Base-by-base conservation (phyloP, 2,797 vertebrate genomes). In the Schizopygopsis pylzovi region DNA sequence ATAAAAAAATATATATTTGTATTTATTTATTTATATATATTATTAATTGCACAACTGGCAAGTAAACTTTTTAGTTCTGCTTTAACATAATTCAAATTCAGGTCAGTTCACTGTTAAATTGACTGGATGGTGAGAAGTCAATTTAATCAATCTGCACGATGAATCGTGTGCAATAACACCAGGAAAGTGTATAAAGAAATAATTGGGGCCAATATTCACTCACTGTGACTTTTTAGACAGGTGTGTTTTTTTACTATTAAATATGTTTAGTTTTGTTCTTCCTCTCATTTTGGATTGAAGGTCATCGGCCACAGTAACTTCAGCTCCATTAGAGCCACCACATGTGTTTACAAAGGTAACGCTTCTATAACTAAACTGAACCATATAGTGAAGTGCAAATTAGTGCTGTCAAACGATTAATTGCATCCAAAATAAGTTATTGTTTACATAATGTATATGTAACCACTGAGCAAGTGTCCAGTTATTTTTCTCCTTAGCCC, bases 221-320 rank as follows among this genome's bases (percentile, higher is more conserved):
- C 20, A n/a, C 28, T 28, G 28, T 28, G 28, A 28, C 28, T 28
- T 28, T 28, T 28, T 28, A 10, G 41, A 47, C 9, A 7, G 10
- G 11, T 67, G 25, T 39, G 49, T 77, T 39, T 28, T 28, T 15
- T 63, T 43, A 70, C 0, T 39, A n/a, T 54, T 65, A 54, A 79
- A 11, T 43, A 28, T 28, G 61, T 41, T 47, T 1, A 18, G n/a
- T 25, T 70, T 68, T 54, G 56, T 41, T 67, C 11, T 67, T 65
- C n/a, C 77, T 49, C 65, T 0, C 88, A 88, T 79, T 49, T 37
- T 92, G 68, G 61, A 2, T 88, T 90, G 80, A 94, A 96, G 98
- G 98, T 99, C 71, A 99, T 99, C 43, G 98, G 98, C 22, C 98
- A 99, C 93, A 99, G 98, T 92, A 99, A 99, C 94, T 99, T 99